Evolutionary conservation across 1,140 invertebrate genomes (phyloP).

Genomic region (Heliothis virescens): DNA sequence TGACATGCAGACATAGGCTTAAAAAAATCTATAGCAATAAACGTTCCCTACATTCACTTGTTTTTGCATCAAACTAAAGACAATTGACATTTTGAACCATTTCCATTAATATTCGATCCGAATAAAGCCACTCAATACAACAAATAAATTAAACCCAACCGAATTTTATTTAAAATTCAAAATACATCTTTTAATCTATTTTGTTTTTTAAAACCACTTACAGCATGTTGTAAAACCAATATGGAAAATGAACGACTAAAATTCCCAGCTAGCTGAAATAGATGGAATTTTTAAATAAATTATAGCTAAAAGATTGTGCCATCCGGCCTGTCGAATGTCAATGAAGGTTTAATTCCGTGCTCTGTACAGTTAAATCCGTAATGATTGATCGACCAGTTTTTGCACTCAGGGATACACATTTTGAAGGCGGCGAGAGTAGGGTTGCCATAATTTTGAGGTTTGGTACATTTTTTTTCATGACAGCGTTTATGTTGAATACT

Average conservation of each 20-base stretch:
- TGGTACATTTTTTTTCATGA: too few species aligned
- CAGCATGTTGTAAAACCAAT: too few species aligned
- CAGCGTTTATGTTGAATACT: too few species aligned
- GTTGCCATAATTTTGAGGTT: conserved; percentile 17
- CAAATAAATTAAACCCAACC: background rate
- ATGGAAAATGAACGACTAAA: too few species aligned
- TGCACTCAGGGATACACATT: conserved; percentile 40
- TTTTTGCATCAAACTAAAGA: conserved; percentile 13
- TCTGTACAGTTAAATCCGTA: conserved; percentile 42
- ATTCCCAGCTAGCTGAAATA: conserved; percentile 1
- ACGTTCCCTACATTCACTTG: background rate
- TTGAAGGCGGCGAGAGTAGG: conserved; percentile 3
- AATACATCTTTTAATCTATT: background rate
- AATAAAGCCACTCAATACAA: conserved; percentile 3
- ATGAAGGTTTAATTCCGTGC: conserved; percentile 38
- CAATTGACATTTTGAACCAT: conserved; percentile 27
- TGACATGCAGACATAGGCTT: too few species aligned
- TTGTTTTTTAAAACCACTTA: background rate
- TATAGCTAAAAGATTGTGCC: conserved; percentile 25
- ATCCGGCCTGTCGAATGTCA: conserved; percentile 20
- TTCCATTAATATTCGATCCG: background rate
- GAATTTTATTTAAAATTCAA: background rate
- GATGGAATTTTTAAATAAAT: conserved; percentile 21
- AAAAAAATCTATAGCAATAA: too few species aligned
- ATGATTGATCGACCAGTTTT: conserved; percentile 48